Evolutionary conservation across 37 sponge, comb jelly and placozoan species (phyloP), one percentile per base, ranked within the genome.

Genomic region (Beroe forskalii): DNA sequence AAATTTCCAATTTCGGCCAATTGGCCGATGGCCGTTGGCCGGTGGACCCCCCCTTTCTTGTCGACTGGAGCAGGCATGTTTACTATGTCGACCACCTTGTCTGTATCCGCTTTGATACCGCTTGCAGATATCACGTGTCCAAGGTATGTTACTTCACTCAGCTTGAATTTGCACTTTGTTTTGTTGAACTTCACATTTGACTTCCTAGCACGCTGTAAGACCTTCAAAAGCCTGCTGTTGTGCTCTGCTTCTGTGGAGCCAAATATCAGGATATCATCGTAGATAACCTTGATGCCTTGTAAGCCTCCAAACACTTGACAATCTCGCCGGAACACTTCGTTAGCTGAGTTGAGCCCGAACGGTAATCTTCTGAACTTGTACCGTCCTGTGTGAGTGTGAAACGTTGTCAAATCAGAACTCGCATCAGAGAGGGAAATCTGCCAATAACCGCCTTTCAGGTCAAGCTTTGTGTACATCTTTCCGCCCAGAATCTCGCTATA

Each of bases 221-320:
- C 90, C 27, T 61, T 12, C 60, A 23, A 27, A 27, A 89, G 44
- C 44, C 60, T 48, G 6, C 32, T 55, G 33, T 90, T 62, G 35
- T 90, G 67, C 3, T 90, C 90, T 64, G n/a, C 64, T 32, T 28
- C 4, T 23, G 62, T 90, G 31, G 62, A 28, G 62, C 90, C 90
- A 39, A 60, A 90, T 2, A 90, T 62, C 32, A 90, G 8, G 39
- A 76, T 33, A 27, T 76, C 76, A 76, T 76, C 76, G 62, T 39
- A 61, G 37, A 61, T 62, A 61, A 62, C 62, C 38, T 90, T 62
- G 40, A 90, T 39, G 24, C 90, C 90, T 28, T 1, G 62, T 22
- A 90, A 40, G 39, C 62, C 90, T 33, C 90, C 90, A 90, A 90
- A 90, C 39, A 76, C 40, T 8, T 76, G 76, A n/a, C n/a, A n/a